Base-by-base conservation (phyloP, 2,113 vertebrate species). In the Vulpes lagopus region DNA sequence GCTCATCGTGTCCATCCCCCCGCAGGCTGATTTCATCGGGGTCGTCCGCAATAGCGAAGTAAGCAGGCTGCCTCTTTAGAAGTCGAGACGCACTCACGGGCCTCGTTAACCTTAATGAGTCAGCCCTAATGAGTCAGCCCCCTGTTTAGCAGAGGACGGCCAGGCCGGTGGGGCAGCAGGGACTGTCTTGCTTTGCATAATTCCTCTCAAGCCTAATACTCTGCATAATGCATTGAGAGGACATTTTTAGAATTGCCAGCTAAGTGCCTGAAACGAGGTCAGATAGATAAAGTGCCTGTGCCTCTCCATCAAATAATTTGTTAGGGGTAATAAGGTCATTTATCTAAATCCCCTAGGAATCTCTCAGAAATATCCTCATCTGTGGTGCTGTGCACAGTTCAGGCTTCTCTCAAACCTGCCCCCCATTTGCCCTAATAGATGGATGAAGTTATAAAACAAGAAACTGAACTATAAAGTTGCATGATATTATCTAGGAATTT, bases 1-100 rank as follows among this genome's bases (percentile, higher is more conserved):
- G 80, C 99, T 99, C 53, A 98, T 99, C 17, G 98, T 99, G 7
- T 96, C 98, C 0, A 99, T 99, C 8, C 99, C 99, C 0, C 99
- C 98, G 0, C 99, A 99, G 98, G 99, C 99, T 6, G 99, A 99
- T 98, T 99, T 99, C 98, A 99, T 99, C 0, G 99, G 99, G 1
- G 99, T 99, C 0, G 99, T 99, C 96, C 99, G 99, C 69, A 99
- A 99, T 98, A 99, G 98, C 0, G 99, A 99, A 98, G 99, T 99
- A 97, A 98, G 98, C 64, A 35, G 30, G 0, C 94, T 65, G 2
- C 11, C 69, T 90, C 74, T 80, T 60, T 80, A 74, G 83, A 92
- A 43, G 89, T 76, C 11, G 12, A 78, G 95, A 92, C 51, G 38
- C 81, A 55, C 71, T 95, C 55, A 23, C 15, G 15, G 78, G 35